These are phyloP conservation scores for Ephestia elutella DNA, from an alignment of 1,140 invertebrate genomes.

Conservation along the genomic window DNA sequence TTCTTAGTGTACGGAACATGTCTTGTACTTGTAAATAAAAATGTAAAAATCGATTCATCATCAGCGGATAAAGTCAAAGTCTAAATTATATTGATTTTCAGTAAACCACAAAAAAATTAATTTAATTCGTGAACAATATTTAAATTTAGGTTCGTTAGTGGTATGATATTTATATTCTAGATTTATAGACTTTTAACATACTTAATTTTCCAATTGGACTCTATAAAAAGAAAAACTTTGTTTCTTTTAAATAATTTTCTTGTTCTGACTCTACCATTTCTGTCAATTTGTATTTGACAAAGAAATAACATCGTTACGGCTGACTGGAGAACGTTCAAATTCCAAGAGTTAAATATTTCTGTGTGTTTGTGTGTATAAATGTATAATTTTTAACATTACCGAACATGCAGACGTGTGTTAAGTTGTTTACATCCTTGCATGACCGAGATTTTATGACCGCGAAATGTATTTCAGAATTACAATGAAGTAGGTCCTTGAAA, in stretches of 20 bases:
- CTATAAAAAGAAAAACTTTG: no score
- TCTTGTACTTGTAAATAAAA: no score
- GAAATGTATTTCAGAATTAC: conserved; percentile 13
- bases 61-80: no score
- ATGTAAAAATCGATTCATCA: no score
- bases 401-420: conserved; percentile 19
- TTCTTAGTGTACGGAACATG: no score
- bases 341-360: neutral
- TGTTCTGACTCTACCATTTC: neutral
- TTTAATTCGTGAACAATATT: no score
- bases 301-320: neutral
- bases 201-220: no score
- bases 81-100: no score
- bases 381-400: conserved; percentile 19
- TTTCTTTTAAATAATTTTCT: neutral
- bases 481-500: conserved; percentile 11
- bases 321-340: neutral
- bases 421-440: conserved; percentile 39
- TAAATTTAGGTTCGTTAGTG: no score
- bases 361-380: conserved; percentile 20
- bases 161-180: no score
- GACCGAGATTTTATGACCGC: conserved; percentile 30
- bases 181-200: no score
- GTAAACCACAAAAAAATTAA: no score
- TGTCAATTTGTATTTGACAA: neutral